Base-by-base conservation (phyloP, 2,113 vertebrate species). In the Dipodomys stephensi region DNA sequence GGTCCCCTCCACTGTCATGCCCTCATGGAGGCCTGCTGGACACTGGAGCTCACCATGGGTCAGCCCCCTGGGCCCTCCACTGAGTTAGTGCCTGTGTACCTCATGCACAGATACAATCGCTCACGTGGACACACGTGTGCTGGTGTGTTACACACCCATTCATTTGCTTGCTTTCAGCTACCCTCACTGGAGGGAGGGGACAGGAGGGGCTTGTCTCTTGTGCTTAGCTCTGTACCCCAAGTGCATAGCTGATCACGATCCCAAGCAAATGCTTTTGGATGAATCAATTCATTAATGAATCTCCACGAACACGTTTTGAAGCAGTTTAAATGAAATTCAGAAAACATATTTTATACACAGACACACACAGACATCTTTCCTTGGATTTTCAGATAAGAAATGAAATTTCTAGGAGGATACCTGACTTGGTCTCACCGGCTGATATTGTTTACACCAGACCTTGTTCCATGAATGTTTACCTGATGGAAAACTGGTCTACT, bases 131-230 rank as follows among this genome's bases (percentile, higher is more conserved):
- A 69, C 22, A 5, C 32, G 19, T 20, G 49, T 12, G 10, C 30
- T 11, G 46, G 57, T 79, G 44, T 16, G 20, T 65, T 9, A 67
- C 30, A 16, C 23, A 3, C 7, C 7, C 4, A 1, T 9, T 60
- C 53, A 4, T 13, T 57, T 57, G 53, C 53, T 57, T 13, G 15
- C n/a, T 35, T 64, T 73, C 30, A 83, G 30, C 30, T 76, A 76
- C 25, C 35, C 30, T 71, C 18, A 6, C 22, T 46, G n/a, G 87
- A 74, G 69, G 30, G 28, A 19, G 18, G 49, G 6, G 53, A 32
- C 0, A 7, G 15, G 12, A 13, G 7, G 30, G 18, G 25, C 11
- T 23, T 4, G 0, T 8, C 30, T 27, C 0, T 72, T 20, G 57
- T 44, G 9, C n/a, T 85, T 12, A 67, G 0, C 7, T 8, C 19